Evolutionary conservation across 2,113 vertebrate species (phyloP).

Genomic region (Hylia prasina): DNA sequence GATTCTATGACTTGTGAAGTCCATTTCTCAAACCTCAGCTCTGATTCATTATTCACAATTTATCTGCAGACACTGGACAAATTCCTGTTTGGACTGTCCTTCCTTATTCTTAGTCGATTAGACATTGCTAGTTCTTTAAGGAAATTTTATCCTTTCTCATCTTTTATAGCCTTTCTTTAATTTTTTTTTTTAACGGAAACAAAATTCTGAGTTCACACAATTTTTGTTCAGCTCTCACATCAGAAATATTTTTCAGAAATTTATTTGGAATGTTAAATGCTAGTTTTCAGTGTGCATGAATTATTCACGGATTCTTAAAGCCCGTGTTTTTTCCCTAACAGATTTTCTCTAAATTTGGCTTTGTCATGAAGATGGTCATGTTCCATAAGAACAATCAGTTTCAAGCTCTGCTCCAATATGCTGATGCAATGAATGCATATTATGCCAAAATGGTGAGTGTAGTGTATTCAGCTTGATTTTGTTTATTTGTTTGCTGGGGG

Average conservation of each 20-base stretch:
- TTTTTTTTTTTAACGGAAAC: not conserved
- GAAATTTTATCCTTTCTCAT: not conserved
- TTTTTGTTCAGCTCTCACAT: not conserved
- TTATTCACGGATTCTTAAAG: not conserved
- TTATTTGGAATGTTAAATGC: not conserved
- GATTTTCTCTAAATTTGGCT: slow-evolving; percentile 86
- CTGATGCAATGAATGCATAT: slow-evolving; percentile 75
- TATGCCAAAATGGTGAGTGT: slow-evolving; percentile 83
- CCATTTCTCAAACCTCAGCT: not conserved
- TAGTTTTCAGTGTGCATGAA: not conserved
- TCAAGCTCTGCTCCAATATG: slow-evolving; percentile 83
- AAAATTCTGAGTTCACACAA: not conserved
- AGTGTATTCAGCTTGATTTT: not conserved
- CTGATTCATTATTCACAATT: not conserved
- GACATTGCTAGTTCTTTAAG: not conserved
- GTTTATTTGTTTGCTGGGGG: not conserved
- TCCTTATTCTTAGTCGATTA: not conserved
- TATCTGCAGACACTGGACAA: not conserved
- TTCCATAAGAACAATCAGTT: slow-evolving; percentile 84
- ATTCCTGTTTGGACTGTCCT: not conserved
- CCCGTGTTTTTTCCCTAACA: slow-evolving; percentile 15
- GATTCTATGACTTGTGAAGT: not conserved
- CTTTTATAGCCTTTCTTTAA: not conserved
- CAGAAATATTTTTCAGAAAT: not conserved
- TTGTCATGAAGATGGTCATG: slow-evolving; percentile 82